Conservation (phyloP, 2,888 invertebrate genomes). For the Orthonevra nobilis region DNA sequence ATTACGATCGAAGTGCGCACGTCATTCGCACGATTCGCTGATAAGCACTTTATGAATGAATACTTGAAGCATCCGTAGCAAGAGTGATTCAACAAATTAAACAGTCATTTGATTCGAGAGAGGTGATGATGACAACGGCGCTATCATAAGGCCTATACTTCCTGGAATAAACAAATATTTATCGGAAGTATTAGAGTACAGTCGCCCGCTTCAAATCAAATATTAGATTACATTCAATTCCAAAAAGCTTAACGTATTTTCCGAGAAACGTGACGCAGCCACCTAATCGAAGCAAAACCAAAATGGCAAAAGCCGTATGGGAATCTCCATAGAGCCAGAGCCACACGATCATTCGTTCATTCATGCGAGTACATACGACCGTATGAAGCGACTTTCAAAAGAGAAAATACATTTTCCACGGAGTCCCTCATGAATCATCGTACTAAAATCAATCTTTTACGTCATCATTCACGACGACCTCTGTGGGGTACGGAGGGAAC, state of each 20-base stretch:
- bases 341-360: too few species aligned
- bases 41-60: conserved; percentile 57
- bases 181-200: neutral
- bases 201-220: neutral
- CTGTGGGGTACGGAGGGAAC: conserved; percentile 19
- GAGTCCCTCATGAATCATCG: conserved; percentile 52
- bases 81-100: conserved; percentile 54
- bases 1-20: conserved; percentile 14
- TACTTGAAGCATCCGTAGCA: conserved; percentile 42
- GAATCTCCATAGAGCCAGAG: too few species aligned
- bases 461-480: conserved; percentile 56
- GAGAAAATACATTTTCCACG: conserved; percentile 41
- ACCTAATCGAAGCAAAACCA: neutral
- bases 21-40: conserved; percentile 18
- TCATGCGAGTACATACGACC: too few species aligned
- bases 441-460: conserved; percentile 29
- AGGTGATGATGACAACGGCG: neutral
- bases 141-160: conserved; percentile 21
- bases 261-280: conserved; percentile 76
- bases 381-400: neutral
- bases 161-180: conserved; percentile 28
- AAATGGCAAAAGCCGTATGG: too few species aligned
- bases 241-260: conserved; percentile 71
- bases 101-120: conserved; percentile 35
- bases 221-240: conserved; percentile 10